These are phyloP conservation scores for Rotaria macrura DNA, from an alignment of 2,888 invertebrate species.

Conservation along the genomic window DNA sequence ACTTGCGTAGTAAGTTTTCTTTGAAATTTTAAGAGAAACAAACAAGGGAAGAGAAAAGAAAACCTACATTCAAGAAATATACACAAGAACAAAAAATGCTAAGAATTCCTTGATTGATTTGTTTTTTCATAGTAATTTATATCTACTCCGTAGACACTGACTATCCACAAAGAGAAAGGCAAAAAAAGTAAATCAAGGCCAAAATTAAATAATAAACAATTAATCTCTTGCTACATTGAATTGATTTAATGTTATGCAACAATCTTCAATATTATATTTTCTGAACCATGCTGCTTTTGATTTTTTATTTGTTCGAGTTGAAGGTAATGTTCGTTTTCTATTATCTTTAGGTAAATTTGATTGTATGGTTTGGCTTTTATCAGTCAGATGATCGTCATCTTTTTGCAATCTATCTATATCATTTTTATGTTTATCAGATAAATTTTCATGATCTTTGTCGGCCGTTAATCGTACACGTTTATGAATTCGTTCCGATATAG, in stretches of 20 bases:
- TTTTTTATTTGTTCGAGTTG: background rate
- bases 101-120: background rate
- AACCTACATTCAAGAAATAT: background rate
- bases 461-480: background rate
- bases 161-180: background rate
- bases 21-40: background rate
- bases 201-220: background rate
- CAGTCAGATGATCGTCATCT: background rate
- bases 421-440: background rate
- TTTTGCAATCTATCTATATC: background rate
- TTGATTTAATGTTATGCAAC: background rate
- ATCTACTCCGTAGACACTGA: constrained; percentile 7
- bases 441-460: background rate
- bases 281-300: background rate
- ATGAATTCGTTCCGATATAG: background rate
- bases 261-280: background rate
- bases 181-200: background rate
- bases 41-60: background rate
- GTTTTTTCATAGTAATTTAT: background rate
- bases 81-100: background rate
- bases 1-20: background rate
- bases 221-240: background rate
- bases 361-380: background rate
- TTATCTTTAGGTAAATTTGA: background rate
- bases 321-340: background rate